phyloP scores from a whole-genome alignment of 2,113 vertebrate genomes.

The Rhagologus leucostigma region DNA sequence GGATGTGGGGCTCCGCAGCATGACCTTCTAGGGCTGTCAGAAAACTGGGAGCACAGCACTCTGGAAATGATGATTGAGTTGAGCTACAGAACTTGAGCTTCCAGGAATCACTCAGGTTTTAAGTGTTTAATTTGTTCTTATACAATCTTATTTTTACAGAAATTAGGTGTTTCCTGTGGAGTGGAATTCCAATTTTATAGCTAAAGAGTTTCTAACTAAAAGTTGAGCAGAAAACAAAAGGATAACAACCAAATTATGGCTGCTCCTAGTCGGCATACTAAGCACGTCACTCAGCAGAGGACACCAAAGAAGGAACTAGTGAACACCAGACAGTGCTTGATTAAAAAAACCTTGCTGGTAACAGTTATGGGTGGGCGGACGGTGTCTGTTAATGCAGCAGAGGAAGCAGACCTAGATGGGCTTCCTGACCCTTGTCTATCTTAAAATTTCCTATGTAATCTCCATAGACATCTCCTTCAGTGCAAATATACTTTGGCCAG shows the following conservation, averaged over 20 bases:
- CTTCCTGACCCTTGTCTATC: constrained; percentile 61
- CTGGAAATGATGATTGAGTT: not conserved
- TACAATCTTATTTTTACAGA: not conserved
- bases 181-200: not conserved
- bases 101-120: not conserved
- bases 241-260: not conserved
- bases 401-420: constrained; percentile 49
- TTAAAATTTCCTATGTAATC: constrained; percentile 71
- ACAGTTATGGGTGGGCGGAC: not conserved
- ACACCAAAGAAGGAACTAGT: not conserved
- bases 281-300: not conserved
- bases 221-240: not conserved
- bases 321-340: not conserved
- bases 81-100: not conserved
- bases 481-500: constrained; percentile 66
- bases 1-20: not conserved
- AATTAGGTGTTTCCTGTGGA: not conserved
- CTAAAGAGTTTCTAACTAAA: not conserved
- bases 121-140: not conserved
- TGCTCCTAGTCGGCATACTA: not conserved
- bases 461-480: constrained; percentile 58
- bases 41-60: not conserved
- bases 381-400: not conserved
- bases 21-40: not conserved
- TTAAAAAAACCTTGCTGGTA: not conserved